Percentiles rank a stretch among this genome's conserved stretches.
Evolutionary conservation across 2,797 vertebrate genomes (phyloP).

Genomic region (Lagothrix lagotricha): DNA sequence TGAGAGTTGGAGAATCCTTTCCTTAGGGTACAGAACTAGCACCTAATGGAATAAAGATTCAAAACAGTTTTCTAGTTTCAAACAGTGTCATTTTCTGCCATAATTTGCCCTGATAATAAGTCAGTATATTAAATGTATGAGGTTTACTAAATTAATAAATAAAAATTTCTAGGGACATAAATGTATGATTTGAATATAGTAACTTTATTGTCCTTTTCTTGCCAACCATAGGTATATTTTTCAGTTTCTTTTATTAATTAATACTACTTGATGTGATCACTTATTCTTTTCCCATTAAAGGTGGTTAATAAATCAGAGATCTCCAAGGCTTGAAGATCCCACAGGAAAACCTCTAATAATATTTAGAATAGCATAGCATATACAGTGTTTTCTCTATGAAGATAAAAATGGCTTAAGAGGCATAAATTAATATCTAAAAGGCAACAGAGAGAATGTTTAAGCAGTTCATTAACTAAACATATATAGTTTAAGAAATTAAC

Average conservation of each 20-base stretch:
- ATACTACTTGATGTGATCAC: background rate
- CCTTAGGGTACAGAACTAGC: background rate
- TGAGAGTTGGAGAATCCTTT: background rate
- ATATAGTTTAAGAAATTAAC: background rate
- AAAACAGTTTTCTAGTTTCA: background rate
- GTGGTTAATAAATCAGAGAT: constrained; percentile 18
- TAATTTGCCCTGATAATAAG: background rate
- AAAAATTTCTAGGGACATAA: background rate
- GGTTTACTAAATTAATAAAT: constrained; percentile 23
- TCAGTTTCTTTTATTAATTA: constrained; percentile 3
- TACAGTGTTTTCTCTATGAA: constrained; percentile 10
- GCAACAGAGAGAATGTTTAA: constrained; percentile 34
- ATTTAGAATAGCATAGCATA: background rate
- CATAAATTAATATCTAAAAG: constrained; percentile 38
- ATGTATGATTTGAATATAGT: background rate
- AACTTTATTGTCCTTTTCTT: constrained; percentile 31
- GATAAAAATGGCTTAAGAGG: background rate
- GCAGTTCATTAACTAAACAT: constrained; percentile 24
- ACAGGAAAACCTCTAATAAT: constrained; percentile 1
- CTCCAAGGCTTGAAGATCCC: background rate
- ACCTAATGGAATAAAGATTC: background rate
- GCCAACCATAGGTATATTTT: background rate
- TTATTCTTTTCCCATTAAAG: constrained; percentile 8
- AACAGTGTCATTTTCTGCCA: background rate
- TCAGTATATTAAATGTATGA: background rate